phyloP scores from a whole-genome alignment of 2,888 invertebrate species.

The Hydroisotoma schaefferi region DNA sequence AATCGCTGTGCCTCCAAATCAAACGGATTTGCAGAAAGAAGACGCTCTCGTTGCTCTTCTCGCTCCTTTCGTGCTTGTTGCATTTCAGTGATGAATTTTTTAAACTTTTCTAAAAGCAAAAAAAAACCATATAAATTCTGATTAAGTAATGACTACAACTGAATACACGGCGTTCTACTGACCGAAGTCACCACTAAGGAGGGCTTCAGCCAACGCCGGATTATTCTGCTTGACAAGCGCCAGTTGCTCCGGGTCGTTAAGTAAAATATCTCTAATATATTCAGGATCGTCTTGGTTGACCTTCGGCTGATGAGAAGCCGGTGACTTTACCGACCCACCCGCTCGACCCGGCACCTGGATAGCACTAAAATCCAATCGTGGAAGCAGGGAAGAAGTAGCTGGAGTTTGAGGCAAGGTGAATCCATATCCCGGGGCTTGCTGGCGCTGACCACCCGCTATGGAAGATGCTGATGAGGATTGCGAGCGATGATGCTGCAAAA shows the following conservation, averaged over 20 bases:
- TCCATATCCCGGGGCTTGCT: slow-evolving; percentile 13
- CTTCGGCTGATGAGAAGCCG: slow-evolving; percentile 44
- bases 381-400: slow-evolving; percentile 45
- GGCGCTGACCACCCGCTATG: not conserved
- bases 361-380: slow-evolving; percentile 64
- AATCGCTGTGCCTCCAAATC: slow-evolving; percentile 90
- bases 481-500: slow-evolving; percentile 61
- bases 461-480: slow-evolving; percentile 1
- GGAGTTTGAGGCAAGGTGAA: slow-evolving; percentile 29
- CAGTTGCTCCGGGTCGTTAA: slow-evolving; percentile 85
- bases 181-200: slow-evolving; percentile 76
- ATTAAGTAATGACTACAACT: not conserved
- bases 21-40: slow-evolving; percentile 92
- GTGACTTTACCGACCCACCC: slow-evolving; percentile 20
- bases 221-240: slow-evolving; percentile 89
- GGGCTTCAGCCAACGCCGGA: slow-evolving; percentile 84
- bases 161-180: slow-evolving; percentile 20
- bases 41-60: slow-evolving; percentile 75
- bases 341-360: slow-evolving; percentile 67
- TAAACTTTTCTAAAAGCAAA: slow-evolving; percentile 66
- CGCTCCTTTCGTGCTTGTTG: slow-evolving; percentile 75
- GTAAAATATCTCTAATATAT: slow-evolving; percentile 77
- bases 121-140: not conserved
- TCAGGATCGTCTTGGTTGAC: slow-evolving; percentile 60
- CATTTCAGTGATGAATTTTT: slow-evolving; percentile 74